Percentiles rank a stretch among this genome's conserved stretches.
Conservation (phyloP, 30 jellyfish, hydroid and myxozoan species). For the Turritopsis dohrnii region DNA sequence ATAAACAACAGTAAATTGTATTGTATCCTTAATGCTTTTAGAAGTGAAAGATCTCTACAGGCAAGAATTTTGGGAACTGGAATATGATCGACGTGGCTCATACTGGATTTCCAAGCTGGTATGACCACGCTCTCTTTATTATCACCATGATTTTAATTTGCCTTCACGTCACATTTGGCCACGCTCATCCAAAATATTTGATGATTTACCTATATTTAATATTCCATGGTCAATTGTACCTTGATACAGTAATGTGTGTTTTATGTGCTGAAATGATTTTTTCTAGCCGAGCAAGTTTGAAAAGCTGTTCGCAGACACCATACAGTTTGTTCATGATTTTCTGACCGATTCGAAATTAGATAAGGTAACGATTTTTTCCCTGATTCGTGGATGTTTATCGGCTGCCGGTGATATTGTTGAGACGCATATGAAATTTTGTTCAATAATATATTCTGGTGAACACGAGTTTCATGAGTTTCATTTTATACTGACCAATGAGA, state of each 20-base stretch:
- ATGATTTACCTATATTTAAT: not conserved
- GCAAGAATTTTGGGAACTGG: constrained; percentile 64
- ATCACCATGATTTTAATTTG: too few species aligned
- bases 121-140: too few species aligned
- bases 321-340: constrained; percentile 55
- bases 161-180: too few species aligned
- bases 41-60: constrained; percentile 37
- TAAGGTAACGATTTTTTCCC: constrained; percentile 28
- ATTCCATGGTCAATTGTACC: too few species aligned
- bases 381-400: too few species aligned
- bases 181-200: too few species aligned
- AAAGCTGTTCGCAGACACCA: constrained; percentile 48
- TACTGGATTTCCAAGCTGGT: constrained; percentile 69
- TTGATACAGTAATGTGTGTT: too few species aligned
- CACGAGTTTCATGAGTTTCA: too few species aligned
- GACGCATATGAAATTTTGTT: too few species aligned
- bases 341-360: constrained; percentile 57
- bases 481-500: too few species aligned
- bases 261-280: not conserved
- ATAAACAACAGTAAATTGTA: too few species aligned
- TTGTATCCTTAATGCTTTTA: not conserved
- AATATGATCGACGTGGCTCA: constrained; percentile 42
- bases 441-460: too few species aligned
- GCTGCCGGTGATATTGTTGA: not conserved
- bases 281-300: constrained; percentile 68